Evolutionary conservation across 2,888 invertebrate species (phyloP).

Genomic region (Meiosimyza platycephala): DNA sequence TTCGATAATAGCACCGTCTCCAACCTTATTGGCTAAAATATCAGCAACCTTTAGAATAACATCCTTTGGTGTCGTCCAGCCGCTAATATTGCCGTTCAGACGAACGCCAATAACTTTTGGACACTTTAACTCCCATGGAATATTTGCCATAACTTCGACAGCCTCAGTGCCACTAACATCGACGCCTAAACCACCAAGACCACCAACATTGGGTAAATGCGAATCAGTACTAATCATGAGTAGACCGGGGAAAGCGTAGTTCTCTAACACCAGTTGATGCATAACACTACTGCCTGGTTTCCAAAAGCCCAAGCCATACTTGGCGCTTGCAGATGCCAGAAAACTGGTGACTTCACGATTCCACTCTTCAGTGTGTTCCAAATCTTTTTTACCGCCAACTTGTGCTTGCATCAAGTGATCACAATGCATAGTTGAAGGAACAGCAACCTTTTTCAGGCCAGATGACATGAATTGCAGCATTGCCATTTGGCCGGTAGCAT

Average conservation of each 20-base stretch:
- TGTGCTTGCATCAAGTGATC: constrained; percentile 99
- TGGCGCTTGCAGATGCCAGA: constrained; percentile 92
- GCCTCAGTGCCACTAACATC: constrained; percentile 99
- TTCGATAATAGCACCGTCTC: constrained; percentile 99
- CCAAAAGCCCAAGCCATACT: constrained; percentile 99
- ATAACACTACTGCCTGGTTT: constrained; percentile 99
- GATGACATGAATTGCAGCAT: constrained; percentile 99
- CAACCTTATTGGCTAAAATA: constrained; percentile 98
- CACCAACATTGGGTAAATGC: constrained; percentile 99
- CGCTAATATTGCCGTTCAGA: constrained; percentile 91
- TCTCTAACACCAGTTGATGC: constrained; percentile 99
- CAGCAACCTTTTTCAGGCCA: constrained; percentile 93
- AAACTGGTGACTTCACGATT: constrained; percentile 96
- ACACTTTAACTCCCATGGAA: constrained; percentile 99
- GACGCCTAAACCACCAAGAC: constrained; percentile 96
- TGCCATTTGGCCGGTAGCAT: constrained; percentile 99
- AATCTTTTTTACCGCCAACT: constrained; percentile 87
- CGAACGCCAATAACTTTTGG: constrained; percentile 99
- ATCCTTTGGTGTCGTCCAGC: constrained; percentile 99
- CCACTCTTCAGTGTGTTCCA: constrained; percentile 90
- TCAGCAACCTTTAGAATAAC: constrained; percentile 94
- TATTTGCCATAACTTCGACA: constrained; percentile 99
- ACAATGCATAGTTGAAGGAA: constrained; percentile 99
- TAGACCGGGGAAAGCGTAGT: constrained; percentile 99
- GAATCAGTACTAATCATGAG: constrained; percentile 99